Base-by-base conservation (phyloP, 2,113 vertebrate genomes). In the Copsychus sechellarum region DNA sequence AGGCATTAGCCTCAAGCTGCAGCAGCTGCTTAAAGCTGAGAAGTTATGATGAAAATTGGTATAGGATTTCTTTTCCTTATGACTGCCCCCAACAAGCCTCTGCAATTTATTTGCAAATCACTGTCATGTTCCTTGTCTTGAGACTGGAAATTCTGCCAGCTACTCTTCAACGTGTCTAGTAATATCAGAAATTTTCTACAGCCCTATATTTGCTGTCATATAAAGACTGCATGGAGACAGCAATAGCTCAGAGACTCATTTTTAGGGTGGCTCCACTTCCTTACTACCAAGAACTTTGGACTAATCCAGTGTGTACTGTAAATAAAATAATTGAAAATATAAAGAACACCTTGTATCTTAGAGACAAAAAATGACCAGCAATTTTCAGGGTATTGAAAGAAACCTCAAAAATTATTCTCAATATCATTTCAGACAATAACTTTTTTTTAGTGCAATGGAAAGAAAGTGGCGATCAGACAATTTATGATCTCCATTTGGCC, bases 21-120 rank as follows among this genome's bases (percentile, higher is more conserved):
- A 81, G 16, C 16, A 56, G 29, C 45, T 61, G 42, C 28, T 86
- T 51, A 57, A 58, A 86, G 12, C 36, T 4, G 2, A 69, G 71
- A 86, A 56, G 7, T 48, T 93, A 71, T 73, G 77, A 17, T 33
- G 64, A 48, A 77, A 89, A 86, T 28, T 65, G n/a, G 4, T 69
- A 22, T 16, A 57, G 13, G 18, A 48, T 89, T 84, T 23, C 25
- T 57, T 83, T 69, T 53, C 53, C 9, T 87, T 86, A 18, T 76
- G 48, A 42, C 34, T 90, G 57, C 13, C 29, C 36, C 26, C 29
- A 80, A 21, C 23, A 74, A 58, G 16, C 26, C 54, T 76, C 40
- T 80, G 48, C 45, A 88, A 57, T 42, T 11, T 80, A 43, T 83
- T 86, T 92, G 66, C 36, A 83, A 91, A 92, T 86, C 58, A n/a